These are phyloP conservation scores for Actinopyga echinites DNA, from an alignment of 53 echinoderm and acorn worm genomes.

Conservation along the genomic window DNA sequence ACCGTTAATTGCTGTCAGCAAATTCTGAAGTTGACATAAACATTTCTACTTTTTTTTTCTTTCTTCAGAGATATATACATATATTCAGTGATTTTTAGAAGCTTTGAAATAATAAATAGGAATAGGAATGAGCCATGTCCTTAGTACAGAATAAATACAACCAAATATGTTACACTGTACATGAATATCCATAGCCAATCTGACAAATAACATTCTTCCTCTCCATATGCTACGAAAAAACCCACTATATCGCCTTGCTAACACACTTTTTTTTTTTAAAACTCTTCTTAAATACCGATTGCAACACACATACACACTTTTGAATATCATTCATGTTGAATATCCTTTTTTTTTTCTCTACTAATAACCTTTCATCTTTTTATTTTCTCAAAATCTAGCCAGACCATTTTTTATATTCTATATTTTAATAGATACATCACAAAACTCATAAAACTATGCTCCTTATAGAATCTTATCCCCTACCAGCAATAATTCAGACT, in stretches of 20 bases:
- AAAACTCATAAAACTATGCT: no score
- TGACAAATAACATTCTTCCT: background rate
- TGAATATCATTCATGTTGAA: slow-evolving; percentile 11
- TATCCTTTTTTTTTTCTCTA: no score
- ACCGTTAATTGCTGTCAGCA: background rate
- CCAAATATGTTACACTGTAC: slow-evolving; percentile 36
- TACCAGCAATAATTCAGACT: no score
- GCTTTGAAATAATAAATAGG: slow-evolving; percentile 12
- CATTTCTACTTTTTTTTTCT: slow-evolving; percentile 7
- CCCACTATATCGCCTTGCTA: slow-evolving; percentile 14
- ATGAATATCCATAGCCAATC: slow-evolving; percentile 11
- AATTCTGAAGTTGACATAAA: background rate
- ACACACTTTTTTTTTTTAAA: background rate
- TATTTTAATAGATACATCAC: no score
- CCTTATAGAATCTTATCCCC: no score
- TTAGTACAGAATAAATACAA: slow-evolving; percentile 40
- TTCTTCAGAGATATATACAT: slow-evolving; percentile 30
- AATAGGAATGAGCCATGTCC: slow-evolving; percentile 24
- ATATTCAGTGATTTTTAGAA: background rate
- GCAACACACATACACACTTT: slow-evolving; percentile 10
- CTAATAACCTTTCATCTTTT: no score
- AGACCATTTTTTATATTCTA: no score
- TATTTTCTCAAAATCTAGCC: no score
- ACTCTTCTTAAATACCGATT: slow-evolving; percentile 8
- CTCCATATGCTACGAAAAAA: background rate